Evolutionary conservation across 2,113 vertebrate species (phyloP).

Genomic region (Sialia sialis): DNA sequence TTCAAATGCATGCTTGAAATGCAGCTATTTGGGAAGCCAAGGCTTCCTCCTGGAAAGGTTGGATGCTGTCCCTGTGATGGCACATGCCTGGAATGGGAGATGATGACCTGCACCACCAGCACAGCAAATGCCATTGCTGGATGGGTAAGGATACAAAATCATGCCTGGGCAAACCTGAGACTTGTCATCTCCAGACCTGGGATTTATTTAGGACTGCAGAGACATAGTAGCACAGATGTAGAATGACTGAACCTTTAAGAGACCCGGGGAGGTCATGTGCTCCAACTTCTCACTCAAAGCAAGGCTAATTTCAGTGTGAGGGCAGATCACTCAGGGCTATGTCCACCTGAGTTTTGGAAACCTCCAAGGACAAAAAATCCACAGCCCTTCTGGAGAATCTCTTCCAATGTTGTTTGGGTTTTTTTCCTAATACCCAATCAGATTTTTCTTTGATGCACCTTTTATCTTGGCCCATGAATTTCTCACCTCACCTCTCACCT

Average conservation of each 20-base stretch:
- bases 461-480: not conserved
- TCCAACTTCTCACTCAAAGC: not conserved
- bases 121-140: not conserved
- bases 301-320: not conserved
- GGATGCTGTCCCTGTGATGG: not conserved
- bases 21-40: not conserved
- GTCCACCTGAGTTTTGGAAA: not conserved
- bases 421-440: not conserved
- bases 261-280: not conserved
- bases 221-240: not conserved
- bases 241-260: not conserved
- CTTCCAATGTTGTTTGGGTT: not conserved
- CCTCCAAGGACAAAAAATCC: not conserved
- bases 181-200: not conserved
- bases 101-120: fast-evolving
- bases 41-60: not conserved
- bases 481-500: not conserved
- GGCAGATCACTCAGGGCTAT: not conserved
- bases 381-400: not conserved
- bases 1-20: not conserved
- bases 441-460: not conserved
- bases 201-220: not conserved
- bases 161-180: not conserved
- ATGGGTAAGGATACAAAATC: fast-evolving
- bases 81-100: fast-evolving